Evolutionary conservation across 2,797 vertebrate genomes (phyloP).

Genomic region (Squalus acanthias): DNA sequence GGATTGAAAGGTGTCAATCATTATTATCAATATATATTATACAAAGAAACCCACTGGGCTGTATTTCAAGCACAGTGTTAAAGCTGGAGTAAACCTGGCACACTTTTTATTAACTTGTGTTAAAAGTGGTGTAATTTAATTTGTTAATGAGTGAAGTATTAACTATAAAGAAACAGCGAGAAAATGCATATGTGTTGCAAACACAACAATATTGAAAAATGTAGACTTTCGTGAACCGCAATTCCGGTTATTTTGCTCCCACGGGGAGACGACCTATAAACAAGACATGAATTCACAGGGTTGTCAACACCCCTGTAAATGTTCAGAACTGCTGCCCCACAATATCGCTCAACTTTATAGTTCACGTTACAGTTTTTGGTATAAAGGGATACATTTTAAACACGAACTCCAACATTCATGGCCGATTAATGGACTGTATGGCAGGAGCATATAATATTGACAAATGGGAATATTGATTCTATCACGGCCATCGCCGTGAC

Average conservation of each 20-base stretch:
- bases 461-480: not conserved
- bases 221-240: not conserved
- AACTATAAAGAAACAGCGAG: not conserved
- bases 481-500: not conserved
- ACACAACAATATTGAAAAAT: not conserved
- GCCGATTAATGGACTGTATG: not conserved
- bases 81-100: too few relatives aligned
- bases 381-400: not conserved
- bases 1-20: not conserved
- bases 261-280: not conserved
- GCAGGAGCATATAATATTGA: not conserved
- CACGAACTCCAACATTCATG: not conserved
- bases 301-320: not conserved
- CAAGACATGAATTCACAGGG: not conserved
- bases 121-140: not conserved
- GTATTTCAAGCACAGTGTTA: not conserved
- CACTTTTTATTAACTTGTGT: not conserved
- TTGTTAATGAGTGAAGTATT: not conserved
- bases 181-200: not conserved
- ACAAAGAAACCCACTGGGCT: not conserved
- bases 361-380: not conserved
- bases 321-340: not conserved
- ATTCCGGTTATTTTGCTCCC: not conserved
- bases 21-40: not conserved
- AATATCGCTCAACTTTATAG: not conserved